phyloP scores from a whole-genome alignment of 2,113 vertebrate species.

The Carettochelys insculpta region DNA sequence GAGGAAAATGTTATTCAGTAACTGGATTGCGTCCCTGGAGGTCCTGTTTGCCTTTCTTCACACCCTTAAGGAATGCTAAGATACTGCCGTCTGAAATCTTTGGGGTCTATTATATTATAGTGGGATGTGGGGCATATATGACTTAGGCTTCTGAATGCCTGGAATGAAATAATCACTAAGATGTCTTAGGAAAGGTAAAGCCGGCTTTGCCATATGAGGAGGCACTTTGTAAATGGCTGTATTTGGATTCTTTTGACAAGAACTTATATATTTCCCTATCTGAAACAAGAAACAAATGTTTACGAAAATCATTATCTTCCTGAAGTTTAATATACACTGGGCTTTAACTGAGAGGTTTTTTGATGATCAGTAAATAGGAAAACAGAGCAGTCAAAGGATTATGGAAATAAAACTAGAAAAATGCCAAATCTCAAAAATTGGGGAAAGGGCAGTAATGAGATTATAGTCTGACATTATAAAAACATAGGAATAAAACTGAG shows the following conservation, averaged over 20 bases:
- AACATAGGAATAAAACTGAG: constrained; percentile 54
- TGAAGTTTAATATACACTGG: not conserved
- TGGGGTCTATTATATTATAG: not conserved
- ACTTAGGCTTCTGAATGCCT: not conserved
- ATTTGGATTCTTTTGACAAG: not conserved
- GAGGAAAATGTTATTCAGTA: not conserved
- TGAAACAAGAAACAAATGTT: not conserved
- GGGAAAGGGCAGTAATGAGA: constrained; percentile 13
- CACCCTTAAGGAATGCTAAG: not conserved
- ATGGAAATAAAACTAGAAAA: not conserved
- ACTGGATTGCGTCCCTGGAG: not conserved
- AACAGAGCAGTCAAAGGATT: not conserved
- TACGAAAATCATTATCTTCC: not conserved
- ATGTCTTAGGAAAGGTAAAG: not conserved
- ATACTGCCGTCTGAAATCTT: not conserved
- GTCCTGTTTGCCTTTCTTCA: not conserved
- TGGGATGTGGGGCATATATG: not conserved
- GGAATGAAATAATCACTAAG: not conserved
- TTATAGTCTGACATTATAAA: constrained; percentile 44
- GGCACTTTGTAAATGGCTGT: not conserved
- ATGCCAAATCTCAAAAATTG: not conserved
- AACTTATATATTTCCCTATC: not conserved
- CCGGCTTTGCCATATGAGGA: not conserved
- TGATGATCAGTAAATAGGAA: not conserved
- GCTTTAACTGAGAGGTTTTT: not conserved